Evolutionary conservation across 2,797 vertebrate species (phyloP).

Genomic region (Eulemur rubriventer): DNA sequence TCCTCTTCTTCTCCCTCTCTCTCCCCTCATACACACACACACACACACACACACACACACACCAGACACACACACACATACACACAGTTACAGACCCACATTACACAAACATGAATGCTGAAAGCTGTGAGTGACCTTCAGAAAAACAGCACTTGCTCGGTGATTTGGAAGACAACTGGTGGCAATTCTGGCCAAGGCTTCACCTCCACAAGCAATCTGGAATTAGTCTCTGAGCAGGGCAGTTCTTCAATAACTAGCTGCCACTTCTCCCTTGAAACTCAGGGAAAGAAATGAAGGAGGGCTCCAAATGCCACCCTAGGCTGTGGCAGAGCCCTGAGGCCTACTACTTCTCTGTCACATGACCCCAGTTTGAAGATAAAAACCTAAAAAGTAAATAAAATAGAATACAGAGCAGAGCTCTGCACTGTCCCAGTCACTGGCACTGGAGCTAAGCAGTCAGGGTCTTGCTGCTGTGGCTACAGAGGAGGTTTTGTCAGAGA

Average conservation of each 20-base stretch:
- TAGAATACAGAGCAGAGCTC: neutral
- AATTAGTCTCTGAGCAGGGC: conserved; percentile 24
- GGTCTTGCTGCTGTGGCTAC: neutral
- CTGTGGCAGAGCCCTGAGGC: neutral
- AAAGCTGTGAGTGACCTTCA: neutral
- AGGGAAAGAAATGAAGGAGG: neutral
- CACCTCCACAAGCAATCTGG: neutral
- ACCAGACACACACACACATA: neutral
- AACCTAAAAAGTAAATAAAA: neutral
- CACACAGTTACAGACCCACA: neutral
- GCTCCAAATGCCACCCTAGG: neutral
- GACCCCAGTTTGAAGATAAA: neutral
- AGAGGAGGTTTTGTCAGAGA: neutral
- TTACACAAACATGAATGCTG: neutral
- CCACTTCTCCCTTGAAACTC: neutral
- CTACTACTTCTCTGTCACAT: neutral
- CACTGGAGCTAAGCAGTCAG: neutral
- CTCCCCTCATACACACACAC: neutral
- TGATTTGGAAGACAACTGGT: conserved; percentile 24
- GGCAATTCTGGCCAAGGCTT: conserved; percentile 23
- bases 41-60: neutral
- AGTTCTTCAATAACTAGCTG: neutral
- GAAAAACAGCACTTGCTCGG: neutral
- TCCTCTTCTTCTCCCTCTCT: neutral
- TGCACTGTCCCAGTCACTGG: neutral